Evolutionary conservation across 2,113 vertebrate species (phyloP).

Genomic region (Syrrhaptes paradoxus): DNA sequence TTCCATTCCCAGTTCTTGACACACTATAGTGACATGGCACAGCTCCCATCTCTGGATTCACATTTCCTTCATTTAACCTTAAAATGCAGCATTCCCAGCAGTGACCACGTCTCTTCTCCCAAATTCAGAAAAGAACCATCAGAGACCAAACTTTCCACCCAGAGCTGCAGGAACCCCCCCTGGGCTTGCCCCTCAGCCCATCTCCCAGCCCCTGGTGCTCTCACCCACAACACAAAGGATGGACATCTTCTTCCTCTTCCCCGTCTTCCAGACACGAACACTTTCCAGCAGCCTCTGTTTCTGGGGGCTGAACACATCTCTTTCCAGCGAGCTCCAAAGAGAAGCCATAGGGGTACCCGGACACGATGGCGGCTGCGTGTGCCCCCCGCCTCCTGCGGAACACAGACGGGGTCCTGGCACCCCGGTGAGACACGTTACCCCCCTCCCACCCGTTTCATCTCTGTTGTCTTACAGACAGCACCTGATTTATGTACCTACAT

Average conservation of each 20-base stretch:
- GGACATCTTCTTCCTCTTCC: slow-evolving; percentile 50
- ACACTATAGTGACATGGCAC: too few relatives aligned
- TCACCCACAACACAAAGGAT: slow-evolving; percentile 54
- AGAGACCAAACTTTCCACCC: background rate
- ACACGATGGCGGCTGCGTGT: background rate
- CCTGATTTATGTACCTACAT: too few relatives aligned
- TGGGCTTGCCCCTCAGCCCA: background rate
- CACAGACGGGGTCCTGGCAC: background rate
- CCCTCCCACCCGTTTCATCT: rapidly evolving
- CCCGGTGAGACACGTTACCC: too few relatives aligned
- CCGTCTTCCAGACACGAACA: slow-evolving; percentile 33
- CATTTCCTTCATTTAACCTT: background rate
- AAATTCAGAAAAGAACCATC: background rate
- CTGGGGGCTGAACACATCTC: background rate
- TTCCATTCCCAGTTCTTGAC: background rate
- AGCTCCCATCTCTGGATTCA: too few relatives aligned
- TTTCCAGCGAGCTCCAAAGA: slow-evolving; percentile 40
- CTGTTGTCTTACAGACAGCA: background rate
- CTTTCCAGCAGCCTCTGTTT: slow-evolving; percentile 47
- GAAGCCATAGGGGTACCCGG: background rate
- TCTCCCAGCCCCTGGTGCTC: background rate
- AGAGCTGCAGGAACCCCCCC: background rate
- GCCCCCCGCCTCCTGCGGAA: background rate
- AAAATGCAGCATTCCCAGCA: background rate
- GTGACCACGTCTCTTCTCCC: background rate